Base-by-base conservation (phyloP, 2,888 invertebrate species). In the Acleris cristana region DNA sequence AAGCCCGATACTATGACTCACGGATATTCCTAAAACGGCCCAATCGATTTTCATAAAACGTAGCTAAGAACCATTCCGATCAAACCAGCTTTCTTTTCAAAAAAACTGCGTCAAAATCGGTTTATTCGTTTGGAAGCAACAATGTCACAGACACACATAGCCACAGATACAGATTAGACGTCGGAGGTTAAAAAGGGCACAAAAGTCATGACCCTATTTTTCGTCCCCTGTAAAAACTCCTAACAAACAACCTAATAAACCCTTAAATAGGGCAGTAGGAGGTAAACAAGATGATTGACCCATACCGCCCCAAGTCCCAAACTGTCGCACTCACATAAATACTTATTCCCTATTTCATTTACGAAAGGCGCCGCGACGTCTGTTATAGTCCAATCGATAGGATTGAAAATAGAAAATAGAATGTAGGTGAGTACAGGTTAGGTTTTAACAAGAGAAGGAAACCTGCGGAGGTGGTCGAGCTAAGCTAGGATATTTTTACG, bases 301-400 rank as follows among this genome's bases (percentile, higher is more conserved):
- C 61, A 40, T 30, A 55, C 26, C 49, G 30, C 30, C 2, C 30
- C 8, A 30, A 48, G 49, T 56, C 23, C 34, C 18, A 3, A 58
- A 58, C 30, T 30, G 64, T 48, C 14, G n/a, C 21, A 23, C 23
- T 16, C 44, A 55, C 56, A 65, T 53, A 69, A 65, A 70, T 57
- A 65, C 80, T 86, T 85, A 86, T 86, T 79, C 79, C 81, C 72
- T 75, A 80, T 80, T 83, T 83, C 80, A 82, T 81, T 64, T 74
- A 53, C 48, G 59, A 60, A 58, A 73, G 87, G 87, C 87, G 86
- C 84, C 88, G 74, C 62, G 59, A 69, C 68, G 87, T 62, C 86
- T 84, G 78, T 76, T 78, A 72, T 76, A 21, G 71, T 40, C 65
- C 70, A 81, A 87, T 86, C 86, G 79, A 87, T 87, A 74, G 71